Base-by-base conservation (phyloP, 2,113 vertebrate genomes). In the Naja naja region DNA sequence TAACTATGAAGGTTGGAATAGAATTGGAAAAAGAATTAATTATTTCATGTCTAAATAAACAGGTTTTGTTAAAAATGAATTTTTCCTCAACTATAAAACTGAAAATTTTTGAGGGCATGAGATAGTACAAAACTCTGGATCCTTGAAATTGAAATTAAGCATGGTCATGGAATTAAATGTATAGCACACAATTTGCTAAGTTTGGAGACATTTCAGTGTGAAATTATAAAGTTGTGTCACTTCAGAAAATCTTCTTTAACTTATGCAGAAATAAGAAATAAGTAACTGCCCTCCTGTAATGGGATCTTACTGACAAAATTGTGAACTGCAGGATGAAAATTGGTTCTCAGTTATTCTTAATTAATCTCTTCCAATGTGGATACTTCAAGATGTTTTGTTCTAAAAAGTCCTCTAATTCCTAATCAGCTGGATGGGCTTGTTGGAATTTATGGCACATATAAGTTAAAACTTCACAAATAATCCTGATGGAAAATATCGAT, bases 131-230 rank as follows among this genome's bases (percentile, higher is more conserved):
- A 55, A 53, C 2, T 7, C 89, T 34, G 69, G 90, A 86, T 55
- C 69, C n/a, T 89, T 91, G 52, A 91, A 92, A 58, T 0, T 89
- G 47, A n/a, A 87, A 54, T 22, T 91, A 92, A 69, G 1, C 0
- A 23, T 20, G 34, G 25, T 20, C 2, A 30, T 93, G 11, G 56
- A 52, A 3, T 91, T n/a, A 93, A 81, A 91, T 90, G 25, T 58
- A n/a, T 4, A 85, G 2, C 10, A 56, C 10, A 85, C 18, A 1
- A 8, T 1, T 55, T 69, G 2, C 22, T 27, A 89, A 88, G 1
- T 88, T 94, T 92, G 87, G 34, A 56, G 45, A 94, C 91, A 89
- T 89, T 45, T 89, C 3, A 74, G 92, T 64, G 30, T 87, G 92
- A 94, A 94, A 91, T 86, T 4, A 93, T 93, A 64, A 54, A 64